Evolutionary conservation across 2,888 invertebrate genomes (phyloP).

Genomic region (Parnassius orleans): DNA sequence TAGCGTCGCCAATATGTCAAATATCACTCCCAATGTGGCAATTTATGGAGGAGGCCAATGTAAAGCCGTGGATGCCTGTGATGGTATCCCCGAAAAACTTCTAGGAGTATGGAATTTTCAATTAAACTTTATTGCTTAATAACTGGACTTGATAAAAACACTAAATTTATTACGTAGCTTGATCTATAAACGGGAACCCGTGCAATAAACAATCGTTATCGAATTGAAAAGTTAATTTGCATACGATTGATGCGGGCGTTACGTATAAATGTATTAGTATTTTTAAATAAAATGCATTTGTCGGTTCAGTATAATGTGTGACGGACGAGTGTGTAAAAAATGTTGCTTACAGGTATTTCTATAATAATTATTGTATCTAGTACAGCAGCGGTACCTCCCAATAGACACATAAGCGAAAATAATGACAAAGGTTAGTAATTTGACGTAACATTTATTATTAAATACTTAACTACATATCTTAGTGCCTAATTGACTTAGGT

Average conservation of each 20-base stretch:
- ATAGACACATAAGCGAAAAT: neutral
- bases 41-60: no score
- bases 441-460: neutral
- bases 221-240: constrained; percentile 28
- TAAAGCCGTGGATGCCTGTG: no score
- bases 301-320: constrained; percentile 5
- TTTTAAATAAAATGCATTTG: constrained; percentile 2
- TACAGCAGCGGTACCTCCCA: neutral
- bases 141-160: no score
- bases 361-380: neutral
- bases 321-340: constrained; percentile 4
- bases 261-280: constrained; percentile 30
- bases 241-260: constrained; percentile 33
- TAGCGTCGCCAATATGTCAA: no score
- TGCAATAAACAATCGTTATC: constrained; percentile 29
- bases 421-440: constrained; percentile 13
- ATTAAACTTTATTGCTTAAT: no score
- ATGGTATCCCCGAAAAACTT: no score
- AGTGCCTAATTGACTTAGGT: no score
- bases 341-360: neutral
- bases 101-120: no score
- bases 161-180: constrained; percentile 24
- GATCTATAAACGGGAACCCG: constrained; percentile 30
- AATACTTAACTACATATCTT: no score
- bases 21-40: no score